Evolutionary conservation across 2,113 vertebrate species (phyloP), one percentile per base, ranked within the genome.

Genomic region (Channa maculata): DNA sequence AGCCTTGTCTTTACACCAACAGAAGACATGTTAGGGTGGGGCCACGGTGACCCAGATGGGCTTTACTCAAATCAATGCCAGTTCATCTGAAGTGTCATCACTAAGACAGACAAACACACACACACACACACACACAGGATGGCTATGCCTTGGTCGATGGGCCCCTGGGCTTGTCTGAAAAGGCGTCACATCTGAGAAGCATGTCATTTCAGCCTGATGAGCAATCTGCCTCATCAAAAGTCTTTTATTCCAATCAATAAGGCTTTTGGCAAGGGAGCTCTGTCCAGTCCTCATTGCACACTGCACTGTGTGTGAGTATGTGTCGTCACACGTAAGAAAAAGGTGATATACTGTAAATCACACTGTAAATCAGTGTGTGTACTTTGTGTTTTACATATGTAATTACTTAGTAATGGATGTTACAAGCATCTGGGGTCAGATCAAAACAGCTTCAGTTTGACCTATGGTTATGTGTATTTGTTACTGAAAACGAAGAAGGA

Each of bases 181-280:
- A 91, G 87, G 84, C 84, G 83, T 91, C 86, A 88, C 91, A 89
- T 92, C 85, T 85, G 85, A 91, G 89, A 86, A 64, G 82, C 93
- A 94, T 93, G 92, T 91, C 77, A 81, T 93, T 94, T 87, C 91
- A 91, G 92, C 88, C 91, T 90, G 84, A 92, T 93, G 93, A 92
- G 86, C 92, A 93, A 93, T 94, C 91, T 91, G 84, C 89, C 89
- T 92, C 90, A 92, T 94, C 92, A 93, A 90, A 94, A 88, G 85
- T 85, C 89, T 80, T 92, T 93, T 91, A 91, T 92, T 77, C 88
- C 85, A 86, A 93, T 95, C 93, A 91, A 94, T 94, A 91, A 65
- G 75, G 75, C 86, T 92, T 90, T 92, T 51, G 80, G 81, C 88
- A 71, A 72, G 85, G 87, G 88, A 92, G 79, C 59, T 74, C 75